Evolutionary conservation across 2,888 invertebrate species (phyloP), one percentile per base, ranked within the genome.

Genomic region (Stenchaetothrips biformis): DNA sequence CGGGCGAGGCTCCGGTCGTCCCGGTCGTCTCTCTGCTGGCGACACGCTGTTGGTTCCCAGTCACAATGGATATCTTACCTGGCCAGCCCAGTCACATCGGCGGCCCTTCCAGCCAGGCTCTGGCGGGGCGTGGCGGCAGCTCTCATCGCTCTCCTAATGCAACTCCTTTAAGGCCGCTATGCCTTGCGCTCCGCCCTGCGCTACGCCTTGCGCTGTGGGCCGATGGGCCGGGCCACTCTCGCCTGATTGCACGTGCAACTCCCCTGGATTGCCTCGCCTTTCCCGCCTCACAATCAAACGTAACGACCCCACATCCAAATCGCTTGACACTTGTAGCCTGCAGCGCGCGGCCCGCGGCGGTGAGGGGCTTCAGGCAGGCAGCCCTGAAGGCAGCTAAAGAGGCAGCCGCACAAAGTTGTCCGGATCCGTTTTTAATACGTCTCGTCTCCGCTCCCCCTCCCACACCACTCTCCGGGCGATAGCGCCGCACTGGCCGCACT

Each of bases 161-260:
- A 59, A 18, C 59, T 18, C 6, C 59, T 59, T 6, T 18, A 59
- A 59, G 37, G 37, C n/a, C n/a, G 37, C 37, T 37, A 59, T 7
- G 59, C 59, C 59, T 13, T 59, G 67, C 7, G 67, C 4, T 7
- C 2, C 53, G 9, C 53, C 53, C 2, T 16, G 16, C 53, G 16
- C 6, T 53, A 7, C 53, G 1, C 37, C 4, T 53, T 53, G 53
- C 53, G 1, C 37, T 37, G 4, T 37, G 37, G 53, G 53, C 53
- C 53, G 37, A 37, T 53, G 53, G 53, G 13, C 53, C 16, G 6
- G 53, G 9, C 21, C 67, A 67, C 67, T 67, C 67, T 67, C 53
- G 16, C 67, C 67, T 67, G 67, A 67, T 67, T 67, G 67, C 67
- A 67, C 59, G 59, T 59, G 59, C 37, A 37, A 37, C 37, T 37